Conservation (phyloP, 2,888 invertebrate species). For the Drosophila borealis region DNA sequence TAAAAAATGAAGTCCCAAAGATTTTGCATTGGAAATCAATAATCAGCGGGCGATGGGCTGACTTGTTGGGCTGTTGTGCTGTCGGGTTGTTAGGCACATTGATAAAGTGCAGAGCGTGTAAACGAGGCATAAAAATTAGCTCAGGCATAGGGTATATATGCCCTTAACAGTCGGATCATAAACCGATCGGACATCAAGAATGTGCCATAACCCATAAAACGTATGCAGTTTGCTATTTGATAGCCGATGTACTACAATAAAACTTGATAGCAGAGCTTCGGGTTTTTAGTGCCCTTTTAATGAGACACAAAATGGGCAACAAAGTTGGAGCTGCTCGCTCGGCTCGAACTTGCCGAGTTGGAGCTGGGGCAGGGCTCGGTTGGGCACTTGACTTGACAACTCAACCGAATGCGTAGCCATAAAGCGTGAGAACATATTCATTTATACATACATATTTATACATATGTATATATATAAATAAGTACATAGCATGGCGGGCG, state of each 20-base stretch:
- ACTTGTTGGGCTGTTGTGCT: too few relatives aligned
- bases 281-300: constrained; percentile 69
- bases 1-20: constrained; percentile 30
- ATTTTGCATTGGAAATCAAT: constrained; percentile 27
- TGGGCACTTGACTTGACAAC: constrained; percentile 51
- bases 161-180: constrained; percentile 40
- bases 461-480: background rate
- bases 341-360: background rate
- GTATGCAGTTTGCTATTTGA: constrained; percentile 66
- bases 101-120: constrained; percentile 57
- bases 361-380: background rate
- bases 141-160: background rate
- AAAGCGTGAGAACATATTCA: constrained; percentile 75
- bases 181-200: constrained; percentile 56
- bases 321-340: constrained; percentile 55
- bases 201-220: constrained; percentile 74
- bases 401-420: constrained; percentile 44
- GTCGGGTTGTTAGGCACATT: constrained; percentile 7
- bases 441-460: constrained; percentile 55
- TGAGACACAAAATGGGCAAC: constrained; percentile 67
- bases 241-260: constrained; percentile 61
- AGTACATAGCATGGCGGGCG: constrained; percentile 46
- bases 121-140: constrained; percentile 66
- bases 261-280: constrained; percentile 50
- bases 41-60: constrained; percentile 1